Evolutionary conservation across 30 jellyfish, hydroid and myxozoan species (phyloP), one percentile per base, ranked within the genome.

Genomic region (Turritopsis dohrnii): DNA sequence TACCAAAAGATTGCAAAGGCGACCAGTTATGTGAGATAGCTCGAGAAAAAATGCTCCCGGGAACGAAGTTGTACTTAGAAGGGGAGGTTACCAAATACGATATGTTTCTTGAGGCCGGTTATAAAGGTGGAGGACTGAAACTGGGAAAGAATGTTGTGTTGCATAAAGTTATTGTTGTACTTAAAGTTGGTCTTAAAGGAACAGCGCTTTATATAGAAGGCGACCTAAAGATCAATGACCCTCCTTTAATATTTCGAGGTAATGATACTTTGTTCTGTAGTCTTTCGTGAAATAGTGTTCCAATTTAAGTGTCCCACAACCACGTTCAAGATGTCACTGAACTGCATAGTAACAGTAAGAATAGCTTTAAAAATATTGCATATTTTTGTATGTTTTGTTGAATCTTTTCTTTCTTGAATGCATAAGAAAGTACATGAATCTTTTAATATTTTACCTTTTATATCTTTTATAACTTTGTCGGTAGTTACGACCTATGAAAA

Each of bases 1-100:
- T 86, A 71, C 97, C 97, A 1, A 65, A 71, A 27, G 93, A 90
- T 52, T 90, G 97, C 88, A 85, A 90, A 73, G 93, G 93, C 24
- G 96, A 90, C 54, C 66, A 80, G 54, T 81, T 90, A 27, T 90
- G 97, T 85, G 90, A 76, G 52, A 83, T 86, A 71, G 94, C 90
- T 24, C 86, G 85, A 54, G 88, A 87, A 65, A 80, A 86, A 71
- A 80, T 90, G 65, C 65, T 30, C 0, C 79, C 88, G 28, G 95
- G 88, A 28, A 85, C 97, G 20, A 86, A 79, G 81, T 83, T 90
- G 20, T 26, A 24, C 65, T 75, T 90, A 31, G 94, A 90, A 41
- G 97, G 97, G 21, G 74, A 76, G 24, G 74, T 90, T 1, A 75
- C 89, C 66, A 21, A 86, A 1, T 71, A 54, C 74, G 96, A 91